Conservation (phyloP, 2,797 vertebrate species). For the Australoheros facetus region DNA sequence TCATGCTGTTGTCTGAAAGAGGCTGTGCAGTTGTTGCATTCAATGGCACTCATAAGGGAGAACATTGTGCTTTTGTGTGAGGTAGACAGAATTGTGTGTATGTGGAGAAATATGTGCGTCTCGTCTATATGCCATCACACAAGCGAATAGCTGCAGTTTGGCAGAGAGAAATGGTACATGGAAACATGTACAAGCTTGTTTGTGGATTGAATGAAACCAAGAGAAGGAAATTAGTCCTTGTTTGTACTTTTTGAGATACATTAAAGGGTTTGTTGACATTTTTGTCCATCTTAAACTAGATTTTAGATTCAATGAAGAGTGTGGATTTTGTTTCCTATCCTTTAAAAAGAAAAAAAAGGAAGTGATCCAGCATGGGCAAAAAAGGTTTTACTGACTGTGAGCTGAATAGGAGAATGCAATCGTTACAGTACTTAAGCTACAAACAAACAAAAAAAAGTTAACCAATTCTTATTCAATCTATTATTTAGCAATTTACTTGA, state of each 20-base stretch:
- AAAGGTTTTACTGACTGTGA: background rate
- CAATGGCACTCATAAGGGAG: background rate
- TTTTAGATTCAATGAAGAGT: background rate
- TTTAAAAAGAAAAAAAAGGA: background rate
- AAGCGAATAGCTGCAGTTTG: background rate
- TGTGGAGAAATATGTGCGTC: background rate
- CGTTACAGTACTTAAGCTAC: background rate
- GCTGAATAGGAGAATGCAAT: background rate
- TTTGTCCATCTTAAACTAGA: background rate
- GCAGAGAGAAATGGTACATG: background rate
- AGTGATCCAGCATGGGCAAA: background rate
- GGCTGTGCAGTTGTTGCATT: background rate
- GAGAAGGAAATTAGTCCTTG: background rate
- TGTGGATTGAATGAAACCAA: background rate
- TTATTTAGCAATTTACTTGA: background rate
- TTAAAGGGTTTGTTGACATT: background rate
- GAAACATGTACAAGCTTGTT: slow-evolving; percentile 1
- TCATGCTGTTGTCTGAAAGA: slow-evolving; percentile 6
- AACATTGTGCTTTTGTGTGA: background rate
- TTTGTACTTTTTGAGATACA: background rate
- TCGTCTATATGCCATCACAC: background rate
- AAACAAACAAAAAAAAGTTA: background rate
- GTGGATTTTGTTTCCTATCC: background rate
- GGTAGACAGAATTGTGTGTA: background rate
- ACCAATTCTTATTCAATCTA: background rate